Conservation (phyloP, 2,797 vertebrate species). For the Channallabes apus region DNA sequence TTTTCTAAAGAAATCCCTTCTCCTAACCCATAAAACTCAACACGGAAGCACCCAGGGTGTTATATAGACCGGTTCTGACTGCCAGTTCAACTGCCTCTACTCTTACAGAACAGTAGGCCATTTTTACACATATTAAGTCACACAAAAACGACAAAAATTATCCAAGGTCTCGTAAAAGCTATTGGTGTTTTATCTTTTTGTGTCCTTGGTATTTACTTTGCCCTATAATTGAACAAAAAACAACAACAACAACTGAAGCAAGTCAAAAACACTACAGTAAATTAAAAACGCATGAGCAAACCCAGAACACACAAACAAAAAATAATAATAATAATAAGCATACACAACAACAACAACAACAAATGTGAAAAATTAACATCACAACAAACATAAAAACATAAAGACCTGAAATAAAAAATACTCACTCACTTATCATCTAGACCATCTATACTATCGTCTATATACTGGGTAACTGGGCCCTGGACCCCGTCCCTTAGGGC, state of each 20-base stretch:
- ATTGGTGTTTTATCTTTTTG: neutral
- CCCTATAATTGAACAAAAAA: neutral
- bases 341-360: neutral
- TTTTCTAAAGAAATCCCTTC: conserved; percentile 3
- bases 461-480: no score
- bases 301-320: no score
- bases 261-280: neutral
- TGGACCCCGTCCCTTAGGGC: no score
- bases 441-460: neutral
- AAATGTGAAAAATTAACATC: neutral
- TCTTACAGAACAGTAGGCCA: neutral
- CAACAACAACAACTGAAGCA: neutral
- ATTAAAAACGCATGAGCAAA: neutral
- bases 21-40: neutral
- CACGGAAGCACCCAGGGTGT: neutral
- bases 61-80: neutral
- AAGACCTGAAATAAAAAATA: neutral
- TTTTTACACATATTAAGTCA: neutral
- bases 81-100: neutral
- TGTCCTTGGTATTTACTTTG: neutral
- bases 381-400: neutral
- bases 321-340: neutral
- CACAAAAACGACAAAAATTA: neutral
- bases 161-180: neutral
- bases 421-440: neutral